Evolutionary conservation across 2,888 invertebrate species (phyloP), one percentile per base, ranked within the genome.

Genomic region (Cryptus armator): DNA sequence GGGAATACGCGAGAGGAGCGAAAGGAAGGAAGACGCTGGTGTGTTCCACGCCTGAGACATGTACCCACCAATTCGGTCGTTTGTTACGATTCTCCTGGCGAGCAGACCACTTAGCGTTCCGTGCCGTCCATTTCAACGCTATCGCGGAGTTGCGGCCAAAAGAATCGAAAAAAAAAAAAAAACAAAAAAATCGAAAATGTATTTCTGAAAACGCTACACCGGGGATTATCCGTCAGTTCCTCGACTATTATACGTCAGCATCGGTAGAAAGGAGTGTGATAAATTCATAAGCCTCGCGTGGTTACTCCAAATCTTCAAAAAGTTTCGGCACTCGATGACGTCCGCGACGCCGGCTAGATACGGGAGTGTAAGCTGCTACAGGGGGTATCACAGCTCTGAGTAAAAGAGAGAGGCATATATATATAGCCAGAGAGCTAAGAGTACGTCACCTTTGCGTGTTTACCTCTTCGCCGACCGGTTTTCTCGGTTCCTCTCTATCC

Each of bases 371-470:
- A 66, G 43, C 32, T 14, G 43, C 46, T 19, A 46, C 62, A 16
- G n/a, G 64, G 64, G 32, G 74, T 51, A 32, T 19, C 59, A 43
- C 32, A 12, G 62, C 7, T 62, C 46, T 48, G 4, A 4, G 43
- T 9, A 43, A 68, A 66, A 88, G 83, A 82, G 88, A 87, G 90
- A 87, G 84, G 85, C 68, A 84, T 81, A 86, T 85, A 76, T 81
- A 86, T 85, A 76, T 75, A 89, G 82, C 83, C 84, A 87, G 86
- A 89, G 88, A 77, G 67, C 70, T 71, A 80, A 59, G 86, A 89
- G 90, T 91, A 93, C 93, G 92, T 93, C 92, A 92, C 90, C 91
- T 91, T 91, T 88, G 93, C 91, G 92, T 93, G 93, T 93, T 93
- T 93, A 92, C 92, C 90, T 92, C 92, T 89, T 89, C 87, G 89